Evolutionary conservation across 2,113 vertebrate species (phyloP).

Genomic region (Cyanistes caeruleus): DNA sequence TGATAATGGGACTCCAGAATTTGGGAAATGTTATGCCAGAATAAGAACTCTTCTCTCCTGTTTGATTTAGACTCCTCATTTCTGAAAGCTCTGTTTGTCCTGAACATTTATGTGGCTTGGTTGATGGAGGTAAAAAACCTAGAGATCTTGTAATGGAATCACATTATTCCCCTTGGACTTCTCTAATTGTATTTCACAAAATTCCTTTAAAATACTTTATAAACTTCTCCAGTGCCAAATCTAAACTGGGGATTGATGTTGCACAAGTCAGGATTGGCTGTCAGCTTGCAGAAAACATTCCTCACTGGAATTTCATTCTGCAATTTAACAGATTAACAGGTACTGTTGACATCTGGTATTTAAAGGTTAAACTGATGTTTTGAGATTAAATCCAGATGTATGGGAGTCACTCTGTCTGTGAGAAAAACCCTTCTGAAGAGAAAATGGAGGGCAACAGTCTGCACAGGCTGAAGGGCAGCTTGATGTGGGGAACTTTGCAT

Average conservation of each 20-base stretch:
- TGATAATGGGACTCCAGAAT: neutral
- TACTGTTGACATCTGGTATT: conserved; percentile 55
- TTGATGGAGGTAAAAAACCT: neutral
- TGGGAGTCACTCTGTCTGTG: conserved; percentile 37
- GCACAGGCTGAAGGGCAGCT: neutral
- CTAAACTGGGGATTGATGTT: neutral
- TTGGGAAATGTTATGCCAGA: neutral
- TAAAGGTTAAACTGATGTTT: conserved; percentile 21
- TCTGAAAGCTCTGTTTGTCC: neutral
- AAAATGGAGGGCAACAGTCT: neutral
- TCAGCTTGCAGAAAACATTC: neutral
- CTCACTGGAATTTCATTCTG: conserved; percentile 10
- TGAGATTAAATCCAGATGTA: conserved; percentile 45
- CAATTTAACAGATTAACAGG: conserved; percentile 54
- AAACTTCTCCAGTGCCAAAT: neutral
- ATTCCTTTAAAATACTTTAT: neutral
- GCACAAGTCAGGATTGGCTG: neutral
- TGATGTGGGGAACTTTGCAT: neutral
- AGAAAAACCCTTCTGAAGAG: neutral
- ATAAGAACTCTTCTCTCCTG: neutral
- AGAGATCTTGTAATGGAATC: neutral
- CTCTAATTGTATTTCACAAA: neutral
- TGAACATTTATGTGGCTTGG: neutral
- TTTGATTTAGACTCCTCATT: neutral
- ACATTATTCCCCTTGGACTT: neutral